Evolutionary conservation across 2,797 vertebrate genomes (phyloP), one percentile per base, ranked within the genome.

Genomic region (Lindbergichthys nudifrons): DNA sequence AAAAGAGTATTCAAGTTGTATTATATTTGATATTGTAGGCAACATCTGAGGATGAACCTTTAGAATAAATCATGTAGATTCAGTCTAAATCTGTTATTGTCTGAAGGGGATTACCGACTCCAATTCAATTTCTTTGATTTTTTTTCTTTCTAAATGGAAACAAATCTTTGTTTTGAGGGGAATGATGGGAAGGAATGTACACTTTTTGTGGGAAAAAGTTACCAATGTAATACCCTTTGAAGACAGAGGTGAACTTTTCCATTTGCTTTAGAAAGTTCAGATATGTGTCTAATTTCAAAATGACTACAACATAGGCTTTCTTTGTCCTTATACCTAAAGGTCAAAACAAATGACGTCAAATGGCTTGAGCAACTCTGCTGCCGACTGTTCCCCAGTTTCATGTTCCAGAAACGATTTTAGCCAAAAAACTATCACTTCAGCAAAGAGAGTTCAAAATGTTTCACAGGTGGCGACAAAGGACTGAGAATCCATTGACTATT

Each of bases 1-100:
- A 32, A 48, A n/a, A 45, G 71, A 64, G 65, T 62, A 79, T 57
- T 75, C 43, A 77, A 63, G 53, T 15, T 73, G 42, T 36, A 65
- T 64, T 70, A 57, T 71, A 60, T 70, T 65, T 68, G 46, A 68
- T 67, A 14, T 41, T 60, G 60, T 61, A 42, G 19, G 26, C 32
- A 19, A 62, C 8, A 66, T n/a, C 10, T 41, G 8, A 74, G 10
- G 64, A 73, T 57, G 45, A 68, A 48, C 32, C 4, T 41, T 53
- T 26, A 12, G 41, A 69, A 73, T 32, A 51, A 74, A 58, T 73
- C n/a, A 65, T 7, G 39, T n/a, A 47, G 58, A 36, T 69, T 57
- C n/a, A 54, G 5, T 56, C 39, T 47, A 30, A 52, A 46, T 10
- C 4, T 12, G 19, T 26, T 23, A 0, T 50, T 23, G n/a, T 69